A percentile compares a stretch with the other conserved stretches of the same genome.
Evolutionary conservation across 2,113 vertebrate species (phyloP).

Genomic region (Saccopteryx bilineata): DNA sequence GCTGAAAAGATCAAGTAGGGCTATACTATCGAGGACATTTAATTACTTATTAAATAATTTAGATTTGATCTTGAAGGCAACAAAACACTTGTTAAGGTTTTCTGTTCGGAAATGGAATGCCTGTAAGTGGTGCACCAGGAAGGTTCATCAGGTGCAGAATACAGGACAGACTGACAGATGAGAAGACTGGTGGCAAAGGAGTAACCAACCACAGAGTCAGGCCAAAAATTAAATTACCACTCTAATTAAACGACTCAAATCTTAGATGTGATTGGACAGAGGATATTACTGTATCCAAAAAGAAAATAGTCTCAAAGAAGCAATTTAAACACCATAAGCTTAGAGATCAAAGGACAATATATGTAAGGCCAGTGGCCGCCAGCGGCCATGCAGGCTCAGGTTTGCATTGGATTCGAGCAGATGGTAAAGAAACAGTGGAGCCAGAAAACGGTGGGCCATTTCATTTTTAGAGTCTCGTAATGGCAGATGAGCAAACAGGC

Average conservation of each 20-base stretch:
- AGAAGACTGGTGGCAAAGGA: neutral
- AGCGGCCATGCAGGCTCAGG: no score
- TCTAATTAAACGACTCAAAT: slow-evolving; percentile 55
- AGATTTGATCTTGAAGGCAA: slow-evolving; percentile 11
- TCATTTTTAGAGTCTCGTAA: no score
- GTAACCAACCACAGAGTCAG: neutral
- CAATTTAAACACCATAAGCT: slow-evolving; percentile 62
- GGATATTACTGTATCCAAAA: slow-evolving; percentile 34
- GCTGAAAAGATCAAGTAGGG: neutral
- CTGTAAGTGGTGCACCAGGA: neutral
- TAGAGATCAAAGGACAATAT: slow-evolving; percentile 64
- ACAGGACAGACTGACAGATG: neutral
- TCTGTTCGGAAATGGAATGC: neutral
- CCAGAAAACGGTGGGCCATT: no score
- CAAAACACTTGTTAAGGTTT: slow-evolving; percentile 36
- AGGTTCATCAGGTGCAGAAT: neutral
- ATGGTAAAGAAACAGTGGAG: no score
- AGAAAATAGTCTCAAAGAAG: slow-evolving; percentile 52
- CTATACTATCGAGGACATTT: slow-evolving; percentile 2
- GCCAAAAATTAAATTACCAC: slow-evolving; percentile 63
- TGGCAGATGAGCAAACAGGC: no score
- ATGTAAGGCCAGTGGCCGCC: no score
- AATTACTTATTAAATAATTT: slow-evolving; percentile 58
- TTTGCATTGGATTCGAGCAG: no score
- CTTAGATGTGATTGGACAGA: slow-evolving; percentile 50